Evolutionary conservation across 2,797 vertebrate species (phyloP).

Genomic region (Triplophysa bombifrons): DNA sequence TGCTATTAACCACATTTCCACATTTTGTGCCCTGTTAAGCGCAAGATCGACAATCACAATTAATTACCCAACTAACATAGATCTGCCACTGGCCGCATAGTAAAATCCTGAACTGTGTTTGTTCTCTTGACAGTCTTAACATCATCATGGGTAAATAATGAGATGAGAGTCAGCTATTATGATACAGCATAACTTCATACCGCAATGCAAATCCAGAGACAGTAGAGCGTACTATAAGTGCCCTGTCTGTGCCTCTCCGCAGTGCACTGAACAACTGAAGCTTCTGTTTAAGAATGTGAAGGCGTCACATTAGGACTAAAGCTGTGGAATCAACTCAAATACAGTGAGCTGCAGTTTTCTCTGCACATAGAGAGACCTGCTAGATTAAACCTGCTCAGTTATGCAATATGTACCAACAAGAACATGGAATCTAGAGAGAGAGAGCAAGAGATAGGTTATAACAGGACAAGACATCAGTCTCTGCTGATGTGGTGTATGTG

Average conservation of each 20-base stretch:
- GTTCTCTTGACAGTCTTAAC: too few relatives aligned
- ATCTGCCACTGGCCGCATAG: neutral
- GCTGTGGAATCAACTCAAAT: constrained; percentile 10
- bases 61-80: constrained; percentile 8
- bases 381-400: constrained; percentile 34
- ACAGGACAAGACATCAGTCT: constrained; percentile 29
- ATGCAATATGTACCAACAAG: constrained; percentile 40
- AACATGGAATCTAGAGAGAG: constrained; percentile 24
- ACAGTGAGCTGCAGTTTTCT: constrained; percentile 9
- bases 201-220: constrained; percentile 4
- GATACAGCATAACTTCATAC: constrained; percentile 6
- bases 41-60: neutral
- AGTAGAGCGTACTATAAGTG: neutral
- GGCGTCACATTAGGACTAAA: constrained; percentile 1
- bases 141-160: neutral
- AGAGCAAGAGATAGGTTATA: constrained; percentile 31
- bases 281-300: neutral
- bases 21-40: neutral
- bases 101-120: neutral
- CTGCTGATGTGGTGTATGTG: neutral
- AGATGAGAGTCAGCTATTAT: neutral
- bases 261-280: neutral
- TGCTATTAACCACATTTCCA: neutral
- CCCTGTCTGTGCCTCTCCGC: neutral
- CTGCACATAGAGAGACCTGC: neutral